Percentiles rank a stretch among this genome's conserved stretches.
phyloP scores from a whole-genome alignment of 2,797 vertebrate genomes.

The Chaetophractus vellerosus region DNA sequence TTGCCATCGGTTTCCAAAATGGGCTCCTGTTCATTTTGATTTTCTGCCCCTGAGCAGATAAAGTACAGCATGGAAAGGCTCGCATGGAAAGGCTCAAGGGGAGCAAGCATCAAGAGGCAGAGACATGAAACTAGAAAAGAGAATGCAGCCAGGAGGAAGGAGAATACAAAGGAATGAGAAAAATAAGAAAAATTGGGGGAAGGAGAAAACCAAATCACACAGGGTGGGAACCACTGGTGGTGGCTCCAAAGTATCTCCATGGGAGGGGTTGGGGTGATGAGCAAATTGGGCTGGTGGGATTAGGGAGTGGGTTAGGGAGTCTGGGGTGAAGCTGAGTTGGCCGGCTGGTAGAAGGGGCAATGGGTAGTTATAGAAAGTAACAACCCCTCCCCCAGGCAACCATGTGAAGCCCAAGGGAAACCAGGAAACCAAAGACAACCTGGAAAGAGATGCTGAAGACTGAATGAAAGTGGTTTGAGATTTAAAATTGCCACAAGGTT shows the following conservation, averaged over 20 bases:
- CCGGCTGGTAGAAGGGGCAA: neutral
- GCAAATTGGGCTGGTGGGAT: neutral
- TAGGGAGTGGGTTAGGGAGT: neutral
- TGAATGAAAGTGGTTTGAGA: neutral
- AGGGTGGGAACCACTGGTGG: neutral
- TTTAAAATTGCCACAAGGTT: neutral
- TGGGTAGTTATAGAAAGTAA: neutral
- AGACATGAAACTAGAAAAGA: conserved; percentile 25
- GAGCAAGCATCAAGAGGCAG: neutral
- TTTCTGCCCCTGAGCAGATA: neutral
- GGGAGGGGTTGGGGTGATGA: neutral
- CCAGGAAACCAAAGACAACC: neutral
- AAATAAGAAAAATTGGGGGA: neutral
- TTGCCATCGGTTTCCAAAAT: neutral
- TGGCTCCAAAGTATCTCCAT: neutral
- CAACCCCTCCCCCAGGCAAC: neutral
- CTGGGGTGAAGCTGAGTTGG: neutral
- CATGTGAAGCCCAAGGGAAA: neutral
- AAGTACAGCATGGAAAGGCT: neutral
- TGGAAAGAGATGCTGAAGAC: neutral
- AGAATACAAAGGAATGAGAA: neutral
- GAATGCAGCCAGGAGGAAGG: neutral
- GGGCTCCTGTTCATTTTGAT: neutral
- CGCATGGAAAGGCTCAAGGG: neutral
- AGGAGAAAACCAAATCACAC: neutral